phyloP scores from a whole-genome alignment of 2,797 vertebrate genomes.

The Takifugu rubripes region DNA sequence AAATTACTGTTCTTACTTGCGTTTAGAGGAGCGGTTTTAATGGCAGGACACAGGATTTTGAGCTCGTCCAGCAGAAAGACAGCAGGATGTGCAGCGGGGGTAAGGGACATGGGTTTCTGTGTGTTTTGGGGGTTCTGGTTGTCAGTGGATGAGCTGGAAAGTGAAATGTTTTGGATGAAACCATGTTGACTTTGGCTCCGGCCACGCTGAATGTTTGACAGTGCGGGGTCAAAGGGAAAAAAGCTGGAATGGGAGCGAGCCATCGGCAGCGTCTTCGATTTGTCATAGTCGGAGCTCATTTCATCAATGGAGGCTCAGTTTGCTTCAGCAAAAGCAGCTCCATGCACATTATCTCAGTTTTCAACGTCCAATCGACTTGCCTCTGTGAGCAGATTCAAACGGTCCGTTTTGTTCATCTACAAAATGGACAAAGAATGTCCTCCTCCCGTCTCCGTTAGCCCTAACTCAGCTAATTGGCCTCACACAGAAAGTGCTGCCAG shows the following conservation, averaged over 20 bases:
- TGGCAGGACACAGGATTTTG: conserved; percentile 3
- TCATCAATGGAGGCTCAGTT: too few species aligned
- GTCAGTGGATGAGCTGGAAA: conserved; percentile 62
- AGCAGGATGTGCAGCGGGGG: background rate
- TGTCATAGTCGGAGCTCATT: too few species aligned
- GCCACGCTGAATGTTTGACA: conserved; percentile 31
- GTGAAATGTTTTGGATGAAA: conserved; percentile 61
- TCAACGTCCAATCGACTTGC: background rate
- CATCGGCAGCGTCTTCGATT: conserved; percentile 7
- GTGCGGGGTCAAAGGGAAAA: conserved; percentile 38
- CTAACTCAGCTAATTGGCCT: conserved; percentile 47
- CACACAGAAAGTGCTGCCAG: conserved; percentile 48
- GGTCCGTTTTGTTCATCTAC: background rate
- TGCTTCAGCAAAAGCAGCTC: too few species aligned
- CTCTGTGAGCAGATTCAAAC: background rate
- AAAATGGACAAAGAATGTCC: conserved; percentile 12
- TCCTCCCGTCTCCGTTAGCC: conserved; percentile 28
- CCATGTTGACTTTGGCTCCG: conserved; percentile 65
- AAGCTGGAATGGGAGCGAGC: conserved; percentile 35
- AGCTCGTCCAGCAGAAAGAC: conserved; percentile 1
- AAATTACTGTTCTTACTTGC: too few species aligned
- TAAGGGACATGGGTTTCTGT: conserved; percentile 1
- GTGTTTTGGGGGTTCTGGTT: conserved; percentile 37
- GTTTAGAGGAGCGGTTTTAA: conserved; percentile 24
- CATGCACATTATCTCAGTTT: background rate